Evolutionary conservation across 2,113 vertebrate species (phyloP).

Genomic region (Upupa epops): DNA sequence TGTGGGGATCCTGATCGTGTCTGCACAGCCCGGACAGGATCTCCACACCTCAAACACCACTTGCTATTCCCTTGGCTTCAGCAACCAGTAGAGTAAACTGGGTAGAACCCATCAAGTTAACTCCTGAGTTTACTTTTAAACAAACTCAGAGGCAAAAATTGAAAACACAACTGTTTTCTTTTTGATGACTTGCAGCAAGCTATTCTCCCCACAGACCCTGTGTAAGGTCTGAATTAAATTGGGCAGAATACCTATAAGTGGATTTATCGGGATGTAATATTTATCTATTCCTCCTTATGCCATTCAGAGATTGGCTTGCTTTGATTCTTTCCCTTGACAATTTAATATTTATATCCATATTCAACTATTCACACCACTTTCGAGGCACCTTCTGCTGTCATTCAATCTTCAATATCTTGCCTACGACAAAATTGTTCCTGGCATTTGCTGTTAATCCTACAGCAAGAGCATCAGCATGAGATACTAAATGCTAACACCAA

Average conservation of each 20-base stretch:
- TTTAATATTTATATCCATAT: slow-evolving; percentile 12
- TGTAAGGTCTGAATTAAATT: background rate
- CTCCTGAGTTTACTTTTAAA: background rate
- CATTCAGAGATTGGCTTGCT: background rate
- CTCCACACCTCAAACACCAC: background rate
- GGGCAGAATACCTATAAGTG: background rate
- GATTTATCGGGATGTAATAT: background rate
- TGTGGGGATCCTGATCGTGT: fast-evolving
- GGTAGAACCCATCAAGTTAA: background rate
- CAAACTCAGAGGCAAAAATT: background rate
- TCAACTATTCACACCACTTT: background rate
- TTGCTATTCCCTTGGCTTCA: background rate
- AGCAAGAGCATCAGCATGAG: background rate
- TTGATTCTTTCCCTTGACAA: background rate
- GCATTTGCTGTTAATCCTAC: background rate
- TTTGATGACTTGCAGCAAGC: background rate
- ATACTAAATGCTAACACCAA: background rate
- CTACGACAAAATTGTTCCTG: background rate
- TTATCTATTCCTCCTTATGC: background rate
- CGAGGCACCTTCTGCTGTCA: background rate
- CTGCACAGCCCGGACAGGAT: fast-evolving
- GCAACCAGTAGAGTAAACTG: background rate
- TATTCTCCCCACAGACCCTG: background rate
- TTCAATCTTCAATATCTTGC: background rate
- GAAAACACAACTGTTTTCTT: background rate